These are phyloP conservation scores for Colaptes auratus DNA, from an alignment of 2,113 vertebrate genomes.

Conservation along the genomic window DNA sequence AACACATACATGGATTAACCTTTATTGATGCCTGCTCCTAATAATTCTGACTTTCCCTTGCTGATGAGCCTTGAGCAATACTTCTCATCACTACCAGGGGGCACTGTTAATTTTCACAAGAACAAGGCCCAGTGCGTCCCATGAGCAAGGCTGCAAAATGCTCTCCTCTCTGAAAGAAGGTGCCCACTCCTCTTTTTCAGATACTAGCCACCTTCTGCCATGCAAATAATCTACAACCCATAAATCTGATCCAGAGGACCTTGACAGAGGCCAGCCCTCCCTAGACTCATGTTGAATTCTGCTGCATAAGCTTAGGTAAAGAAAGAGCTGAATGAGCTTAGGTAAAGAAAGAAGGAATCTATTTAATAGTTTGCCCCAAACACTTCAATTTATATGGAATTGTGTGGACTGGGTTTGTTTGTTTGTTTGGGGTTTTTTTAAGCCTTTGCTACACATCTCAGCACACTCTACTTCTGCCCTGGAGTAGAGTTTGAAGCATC, in stretches of 20 bases:
- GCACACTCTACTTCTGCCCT: background rate
- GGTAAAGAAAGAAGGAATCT: background rate
- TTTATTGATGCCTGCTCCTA: background rate
- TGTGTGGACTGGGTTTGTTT: no score
- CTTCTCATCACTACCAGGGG: conserved; percentile 11
- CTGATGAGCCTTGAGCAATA: background rate
- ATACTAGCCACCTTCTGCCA: background rate
- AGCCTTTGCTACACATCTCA: background rate
- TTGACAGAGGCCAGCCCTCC: background rate
- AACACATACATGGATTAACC: no score
- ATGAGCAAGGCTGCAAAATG: background rate
- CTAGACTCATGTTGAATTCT: background rate
- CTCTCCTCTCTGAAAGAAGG: background rate
- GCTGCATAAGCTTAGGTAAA: background rate
- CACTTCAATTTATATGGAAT: background rate
- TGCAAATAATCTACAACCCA: background rate
- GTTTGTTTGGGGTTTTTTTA: background rate
- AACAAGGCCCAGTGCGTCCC: background rate
- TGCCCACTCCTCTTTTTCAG: background rate
- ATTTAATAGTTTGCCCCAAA: background rate
- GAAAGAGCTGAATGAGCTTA: background rate
- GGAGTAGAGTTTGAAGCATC: background rate
- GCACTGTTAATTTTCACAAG: background rate
- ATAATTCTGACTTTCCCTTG: background rate
- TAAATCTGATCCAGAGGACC: rapidly evolving